These are phyloP conservation scores for Urocynchramus pylzowi DNA, from an alignment of 2,113 vertebrate genomes.

Conservation along the genomic window DNA sequence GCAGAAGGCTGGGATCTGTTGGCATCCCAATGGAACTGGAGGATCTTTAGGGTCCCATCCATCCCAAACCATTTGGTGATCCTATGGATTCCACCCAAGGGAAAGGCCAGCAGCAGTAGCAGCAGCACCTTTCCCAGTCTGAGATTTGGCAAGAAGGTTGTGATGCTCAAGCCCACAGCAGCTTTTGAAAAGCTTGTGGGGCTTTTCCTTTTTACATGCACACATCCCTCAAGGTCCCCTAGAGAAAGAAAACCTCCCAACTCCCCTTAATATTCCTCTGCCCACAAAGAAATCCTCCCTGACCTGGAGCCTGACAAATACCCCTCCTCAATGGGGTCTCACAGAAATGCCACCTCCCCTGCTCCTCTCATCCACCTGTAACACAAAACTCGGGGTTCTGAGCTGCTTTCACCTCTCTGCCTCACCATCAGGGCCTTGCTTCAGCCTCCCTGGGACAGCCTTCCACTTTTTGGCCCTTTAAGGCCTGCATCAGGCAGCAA, in stretches of 20 bases:
- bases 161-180: not conserved
- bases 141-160: not conserved
- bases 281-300: not conserved
- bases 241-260: not conserved
- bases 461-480: not conserved
- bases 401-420: not conserved
- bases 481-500: not conserved
- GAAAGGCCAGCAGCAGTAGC: not conserved
- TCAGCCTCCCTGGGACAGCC: not conserved
- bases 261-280: not conserved
- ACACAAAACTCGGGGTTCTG: accelerated
- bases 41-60: not conserved
- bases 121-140: not conserved
- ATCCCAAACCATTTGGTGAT: not conserved
- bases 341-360: not conserved
- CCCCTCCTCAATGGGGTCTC: accelerated
- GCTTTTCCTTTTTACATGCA: not conserved
- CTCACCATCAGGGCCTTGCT: not conserved
- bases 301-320: not conserved
- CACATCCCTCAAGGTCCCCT: not conserved
- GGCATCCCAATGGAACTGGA: not conserved
- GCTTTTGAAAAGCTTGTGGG: not conserved
- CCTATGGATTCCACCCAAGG: not conserved
- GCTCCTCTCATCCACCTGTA: not conserved
- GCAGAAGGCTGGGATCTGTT: not conserved